These are phyloP conservation scores for Taurulus bubalis DNA, from an alignment of 2,113 vertebrate species.

Conservation along the genomic window DNA sequence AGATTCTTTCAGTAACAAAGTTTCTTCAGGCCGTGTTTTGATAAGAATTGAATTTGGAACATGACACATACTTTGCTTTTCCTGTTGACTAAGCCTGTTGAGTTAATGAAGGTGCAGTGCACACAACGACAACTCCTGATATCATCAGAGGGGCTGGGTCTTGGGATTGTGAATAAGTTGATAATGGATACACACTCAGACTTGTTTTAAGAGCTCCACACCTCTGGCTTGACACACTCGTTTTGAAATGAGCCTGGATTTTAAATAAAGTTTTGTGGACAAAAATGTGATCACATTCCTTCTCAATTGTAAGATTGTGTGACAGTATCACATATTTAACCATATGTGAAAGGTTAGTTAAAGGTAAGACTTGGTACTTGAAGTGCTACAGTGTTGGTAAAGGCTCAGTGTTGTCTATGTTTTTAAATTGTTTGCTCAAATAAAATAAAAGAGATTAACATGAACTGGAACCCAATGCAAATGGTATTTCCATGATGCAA, in stretches of 20 bases:
- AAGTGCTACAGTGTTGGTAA: neutral
- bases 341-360: neutral
- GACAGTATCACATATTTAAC: neutral
- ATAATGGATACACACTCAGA: constrained; percentile 19
- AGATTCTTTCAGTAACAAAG: neutral
- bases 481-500: constrained; percentile 4
- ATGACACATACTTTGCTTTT: constrained; percentile 31
- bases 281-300: neutral
- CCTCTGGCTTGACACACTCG: constrained; percentile 28
- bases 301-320: neutral
- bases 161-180: constrained; percentile 11
- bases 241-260: constrained; percentile 8
- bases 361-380: neutral
- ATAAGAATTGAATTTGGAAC: neutral
- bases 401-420: neutral
- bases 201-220: constrained; percentile 31
- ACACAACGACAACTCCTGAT: constrained; percentile 28
- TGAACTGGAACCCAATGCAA: neutral
- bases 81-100: constrained; percentile 47
- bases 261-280: neutral
- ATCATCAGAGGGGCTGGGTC: constrained; percentile 18
- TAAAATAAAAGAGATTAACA: neutral
- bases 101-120: constrained; percentile 23
- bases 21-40: neutral
- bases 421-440: neutral